Evolutionary conservation across 2,888 invertebrate species (phyloP).

Genomic region (Margaritifera margaritifera): DNA sequence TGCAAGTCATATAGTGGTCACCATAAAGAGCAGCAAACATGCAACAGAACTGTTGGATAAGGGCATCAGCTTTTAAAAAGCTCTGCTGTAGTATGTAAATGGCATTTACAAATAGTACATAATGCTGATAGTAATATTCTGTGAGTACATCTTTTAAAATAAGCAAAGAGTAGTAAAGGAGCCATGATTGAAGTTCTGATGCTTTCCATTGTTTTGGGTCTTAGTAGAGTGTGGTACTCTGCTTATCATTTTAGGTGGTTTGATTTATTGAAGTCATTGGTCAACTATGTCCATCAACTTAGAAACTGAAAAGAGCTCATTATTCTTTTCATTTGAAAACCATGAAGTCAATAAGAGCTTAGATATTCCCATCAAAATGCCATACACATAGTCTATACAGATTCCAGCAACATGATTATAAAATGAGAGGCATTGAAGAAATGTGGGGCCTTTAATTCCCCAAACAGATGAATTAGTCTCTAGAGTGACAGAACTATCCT

Average conservation of each 20-base stretch:
- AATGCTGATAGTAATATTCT: conserved; percentile 20
- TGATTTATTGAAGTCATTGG: conserved; percentile 18
- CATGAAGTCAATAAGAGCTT: conserved; percentile 25
- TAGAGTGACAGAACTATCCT: conserved; percentile 16
- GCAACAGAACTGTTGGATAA: too few relatives aligned
- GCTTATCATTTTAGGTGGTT: conserved; percentile 27
- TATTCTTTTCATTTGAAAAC: conserved; percentile 11
- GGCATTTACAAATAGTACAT: too few relatives aligned
- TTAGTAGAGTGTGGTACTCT: conserved; percentile 25
- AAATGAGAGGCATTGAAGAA: conserved; percentile 17
- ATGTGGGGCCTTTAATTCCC: conserved; percentile 38
- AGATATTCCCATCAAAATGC: conserved; percentile 31
- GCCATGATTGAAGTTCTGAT: conserved; percentile 36
- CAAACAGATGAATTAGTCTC: conserved; percentile 5
- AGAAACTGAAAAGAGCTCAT: conserved; percentile 14
- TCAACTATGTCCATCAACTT: conserved; percentile 18
- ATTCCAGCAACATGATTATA: conserved; percentile 19
- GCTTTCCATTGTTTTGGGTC: conserved; percentile 42
- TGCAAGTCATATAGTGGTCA: too few relatives aligned
- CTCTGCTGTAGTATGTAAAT: too few relatives aligned
- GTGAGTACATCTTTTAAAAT: conserved; percentile 19
- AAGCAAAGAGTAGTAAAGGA: conserved; percentile 36
- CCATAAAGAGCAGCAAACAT: too few relatives aligned
- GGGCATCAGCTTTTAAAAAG: too few relatives aligned
- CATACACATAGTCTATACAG: conserved; percentile 42